Percentiles rank a stretch among this genome's conserved stretches.
phyloP scores from a whole-genome alignment of 1,140 invertebrate genomes.

The Sycobia sp. region DNA sequence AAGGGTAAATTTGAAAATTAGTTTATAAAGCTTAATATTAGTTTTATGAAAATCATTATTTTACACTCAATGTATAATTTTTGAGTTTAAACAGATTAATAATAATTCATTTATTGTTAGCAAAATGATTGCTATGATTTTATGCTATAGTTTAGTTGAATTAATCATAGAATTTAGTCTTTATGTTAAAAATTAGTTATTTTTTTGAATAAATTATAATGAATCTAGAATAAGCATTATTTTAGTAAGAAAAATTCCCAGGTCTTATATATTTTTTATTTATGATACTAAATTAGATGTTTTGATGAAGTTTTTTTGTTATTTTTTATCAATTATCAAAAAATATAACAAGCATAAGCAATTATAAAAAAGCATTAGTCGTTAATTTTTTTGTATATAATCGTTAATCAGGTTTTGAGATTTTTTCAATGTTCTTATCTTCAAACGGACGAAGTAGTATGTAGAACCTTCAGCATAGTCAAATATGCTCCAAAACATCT shows the following conservation, averaged over 20 bases:
- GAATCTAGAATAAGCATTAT: slow-evolving; percentile 15
- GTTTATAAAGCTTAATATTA: slow-evolving; percentile 12
- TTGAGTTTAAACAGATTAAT: slow-evolving; percentile 6
- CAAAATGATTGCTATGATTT: slow-evolving; percentile 9
- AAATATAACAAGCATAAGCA: slow-evolving; percentile 24
- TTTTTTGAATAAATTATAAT: slow-evolving; percentile 10
- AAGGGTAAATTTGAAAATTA: slow-evolving; percentile 45
- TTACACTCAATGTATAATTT: slow-evolving; percentile 1
- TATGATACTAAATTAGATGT: too few species aligned
- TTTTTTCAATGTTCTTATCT: slow-evolving; percentile 40
- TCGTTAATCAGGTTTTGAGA: slow-evolving; percentile 29
- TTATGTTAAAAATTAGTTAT: slow-evolving; percentile 16
- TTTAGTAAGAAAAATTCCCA: slow-evolving; percentile 23
- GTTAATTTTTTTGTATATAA: slow-evolving; percentile 22
- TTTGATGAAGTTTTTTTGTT: neutral
- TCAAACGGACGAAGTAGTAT: slow-evolving; percentile 49
- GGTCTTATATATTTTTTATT: neutral
- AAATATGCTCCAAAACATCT: slow-evolving; percentile 53
- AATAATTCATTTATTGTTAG: slow-evolving; percentile 22
- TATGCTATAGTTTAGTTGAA: slow-evolving; percentile 3
- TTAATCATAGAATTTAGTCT: neutral
- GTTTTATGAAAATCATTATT: slow-evolving; percentile 23
- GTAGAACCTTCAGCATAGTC: slow-evolving; percentile 55
- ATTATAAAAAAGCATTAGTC: slow-evolving; percentile 31
- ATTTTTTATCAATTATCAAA: slow-evolving; percentile 15